Evolutionary conservation across 1,140 invertebrate genomes (phyloP).

Genomic region (Trichonephila clavata): DNA sequence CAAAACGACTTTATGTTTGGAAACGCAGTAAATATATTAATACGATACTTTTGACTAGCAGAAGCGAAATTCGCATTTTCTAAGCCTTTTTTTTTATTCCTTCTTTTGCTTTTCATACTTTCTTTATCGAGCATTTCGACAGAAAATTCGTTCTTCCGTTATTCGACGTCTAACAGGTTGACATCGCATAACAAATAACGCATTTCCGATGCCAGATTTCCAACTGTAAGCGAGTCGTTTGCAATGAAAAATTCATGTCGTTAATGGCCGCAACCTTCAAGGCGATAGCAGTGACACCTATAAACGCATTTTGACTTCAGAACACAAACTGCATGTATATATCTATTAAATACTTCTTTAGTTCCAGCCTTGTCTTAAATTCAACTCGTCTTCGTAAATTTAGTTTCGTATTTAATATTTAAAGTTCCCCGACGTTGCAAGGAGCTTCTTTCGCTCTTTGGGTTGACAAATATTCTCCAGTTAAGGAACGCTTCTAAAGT

Average conservation of each 20-base stretch:
- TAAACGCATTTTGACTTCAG: constrained; percentile 60
- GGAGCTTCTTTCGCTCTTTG: neutral
- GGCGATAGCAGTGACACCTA: constrained; percentile 67
- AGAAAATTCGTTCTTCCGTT: constrained; percentile 26
- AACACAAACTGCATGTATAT: neutral
- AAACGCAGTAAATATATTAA: constrained; percentile 71
- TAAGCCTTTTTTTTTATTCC: neutral
- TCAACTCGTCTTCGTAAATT: constrained; percentile 54
- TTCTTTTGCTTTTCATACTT: constrained; percentile 21
- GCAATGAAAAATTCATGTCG: constrained; percentile 59
- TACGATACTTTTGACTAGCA: constrained; percentile 48
- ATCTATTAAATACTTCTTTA: constrained; percentile 62
- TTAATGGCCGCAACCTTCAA: constrained; percentile 54
- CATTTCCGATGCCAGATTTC: constrained; percentile 64
- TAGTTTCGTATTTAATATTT: constrained; percentile 73
- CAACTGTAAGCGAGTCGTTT: constrained; percentile 63
- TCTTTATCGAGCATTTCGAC: constrained; percentile 67
- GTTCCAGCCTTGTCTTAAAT: constrained; percentile 1
- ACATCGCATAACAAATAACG: constrained; percentile 61
- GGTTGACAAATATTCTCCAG: constrained; percentile 42
- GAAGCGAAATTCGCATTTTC: constrained; percentile 12
- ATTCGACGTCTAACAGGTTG: constrained; percentile 72
- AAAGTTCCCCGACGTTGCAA: constrained; percentile 31
- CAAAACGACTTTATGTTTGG: constrained; percentile 41
- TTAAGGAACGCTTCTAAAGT: constrained; percentile 48